phyloP scores from a whole-genome alignment of 2,888 invertebrate genomes.

The Caenorhabditis sulstoni region DNA sequence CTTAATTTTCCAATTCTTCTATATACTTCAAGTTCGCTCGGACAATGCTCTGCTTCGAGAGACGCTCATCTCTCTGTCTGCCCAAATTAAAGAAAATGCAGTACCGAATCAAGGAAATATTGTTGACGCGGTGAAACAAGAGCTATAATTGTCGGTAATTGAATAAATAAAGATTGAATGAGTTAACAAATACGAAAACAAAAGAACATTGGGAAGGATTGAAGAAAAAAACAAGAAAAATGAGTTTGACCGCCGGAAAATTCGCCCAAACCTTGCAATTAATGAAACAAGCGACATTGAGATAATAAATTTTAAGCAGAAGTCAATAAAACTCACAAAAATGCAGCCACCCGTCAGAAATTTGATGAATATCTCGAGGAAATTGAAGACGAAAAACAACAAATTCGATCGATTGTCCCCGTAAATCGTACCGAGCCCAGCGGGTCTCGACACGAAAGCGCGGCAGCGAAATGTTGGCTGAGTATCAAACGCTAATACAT shows the following conservation, averaged over 20 bases:
- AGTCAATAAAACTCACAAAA: neutral
- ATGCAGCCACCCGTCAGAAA: neutral
- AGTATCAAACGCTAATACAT: conserved; percentile 60
- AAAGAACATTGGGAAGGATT: too few relatives aligned
- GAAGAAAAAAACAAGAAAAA: too few relatives aligned
- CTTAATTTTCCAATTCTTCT: conserved; percentile 47
- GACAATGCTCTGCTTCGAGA: conserved; percentile 47
- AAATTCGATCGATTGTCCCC: conserved; percentile 38
- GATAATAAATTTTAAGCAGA: neutral
- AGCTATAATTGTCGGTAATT: conserved; percentile 11
- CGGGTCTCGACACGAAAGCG: conserved; percentile 43
- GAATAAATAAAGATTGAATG: conserved; percentile 8
- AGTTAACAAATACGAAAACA: neutral
- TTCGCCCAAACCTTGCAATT: too few relatives aligned
- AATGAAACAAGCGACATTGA: too few relatives aligned
- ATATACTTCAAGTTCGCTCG: conserved; percentile 52
- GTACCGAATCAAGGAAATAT: neutral
- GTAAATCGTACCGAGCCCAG: conserved; percentile 37
- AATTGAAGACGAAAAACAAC: conserved; percentile 2
- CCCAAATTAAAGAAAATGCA: conserved; percentile 33
- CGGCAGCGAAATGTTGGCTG: conserved; percentile 52
- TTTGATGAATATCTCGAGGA: neutral
- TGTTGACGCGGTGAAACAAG: conserved; percentile 20
- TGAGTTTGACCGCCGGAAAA: too few relatives aligned
- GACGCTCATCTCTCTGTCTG: conserved; percentile 27